phyloP scores from a whole-genome alignment of 2,797 vertebrate genomes.

The Agapornis canus region DNA sequence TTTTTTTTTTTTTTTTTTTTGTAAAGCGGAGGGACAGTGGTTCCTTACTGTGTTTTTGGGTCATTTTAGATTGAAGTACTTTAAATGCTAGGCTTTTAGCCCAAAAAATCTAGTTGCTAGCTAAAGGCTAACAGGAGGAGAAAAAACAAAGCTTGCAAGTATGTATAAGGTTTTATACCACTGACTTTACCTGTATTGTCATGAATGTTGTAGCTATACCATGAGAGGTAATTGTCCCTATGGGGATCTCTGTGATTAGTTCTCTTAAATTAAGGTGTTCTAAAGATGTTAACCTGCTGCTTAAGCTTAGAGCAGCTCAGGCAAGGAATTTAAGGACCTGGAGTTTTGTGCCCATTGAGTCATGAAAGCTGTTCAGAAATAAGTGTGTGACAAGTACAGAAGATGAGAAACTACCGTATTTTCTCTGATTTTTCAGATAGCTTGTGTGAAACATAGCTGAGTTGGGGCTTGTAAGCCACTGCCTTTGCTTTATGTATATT shows the following conservation, averaged over 20 bases:
- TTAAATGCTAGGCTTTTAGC: neutral
- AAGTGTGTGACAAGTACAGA: neutral
- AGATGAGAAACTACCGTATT: neutral
- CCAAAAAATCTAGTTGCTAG: neutral
- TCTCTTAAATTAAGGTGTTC: neutral
- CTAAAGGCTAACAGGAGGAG: neutral
- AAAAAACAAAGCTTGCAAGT: fast-evolving
- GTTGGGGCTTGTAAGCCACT: neutral
- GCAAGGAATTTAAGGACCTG: neutral
- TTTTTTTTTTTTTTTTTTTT: too few relatives aligned
- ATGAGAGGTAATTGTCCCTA: neutral
- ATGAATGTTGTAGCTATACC: neutral
- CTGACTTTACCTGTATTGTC: neutral
- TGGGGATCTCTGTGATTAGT: neutral
- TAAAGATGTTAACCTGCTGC: neutral
- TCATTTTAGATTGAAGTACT: neutral
- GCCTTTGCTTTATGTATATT: neutral
- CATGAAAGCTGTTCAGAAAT: neutral
- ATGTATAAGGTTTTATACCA: neutral
- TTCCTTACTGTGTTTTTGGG: neutral
- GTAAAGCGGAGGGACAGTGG: neutral
- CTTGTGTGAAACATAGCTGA: neutral
- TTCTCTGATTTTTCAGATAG: neutral
- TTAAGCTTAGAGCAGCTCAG: neutral
- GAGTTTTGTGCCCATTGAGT: neutral